phyloP scores from a whole-genome alignment of 2,797 vertebrate genomes.

The Ispidina lecontei region DNA sequence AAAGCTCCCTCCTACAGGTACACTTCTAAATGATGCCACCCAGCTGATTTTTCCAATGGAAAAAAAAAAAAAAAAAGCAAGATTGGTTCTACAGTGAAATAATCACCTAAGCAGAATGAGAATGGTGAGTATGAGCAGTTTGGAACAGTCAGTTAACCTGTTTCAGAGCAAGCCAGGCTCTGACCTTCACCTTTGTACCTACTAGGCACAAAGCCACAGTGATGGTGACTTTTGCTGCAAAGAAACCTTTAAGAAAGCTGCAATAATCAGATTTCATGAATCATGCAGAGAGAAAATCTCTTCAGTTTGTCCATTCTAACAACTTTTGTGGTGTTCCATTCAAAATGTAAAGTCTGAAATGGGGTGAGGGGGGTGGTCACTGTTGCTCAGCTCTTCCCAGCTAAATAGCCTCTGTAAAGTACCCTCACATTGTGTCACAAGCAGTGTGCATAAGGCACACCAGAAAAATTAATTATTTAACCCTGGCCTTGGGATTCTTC shows the following conservation, averaged over 20 bases:
- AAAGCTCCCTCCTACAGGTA: neutral
- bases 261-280: neutral
- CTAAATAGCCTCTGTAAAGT: neutral
- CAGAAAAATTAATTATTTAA: conserved; percentile 33
- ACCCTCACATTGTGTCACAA: neutral
- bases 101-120: neutral
- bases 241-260: conserved; percentile 10
- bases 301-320: neutral
- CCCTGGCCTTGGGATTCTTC: neutral
- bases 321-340: neutral
- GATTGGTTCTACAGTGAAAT: neutral
- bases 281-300: conserved; percentile 12
- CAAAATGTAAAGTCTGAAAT: neutral
- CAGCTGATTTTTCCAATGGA: neutral
- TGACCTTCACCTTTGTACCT: neutral
- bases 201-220: neutral
- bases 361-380: neutral
- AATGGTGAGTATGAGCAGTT: neutral
- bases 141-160: neutral
- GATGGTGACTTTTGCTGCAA: neutral
- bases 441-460: neutral
- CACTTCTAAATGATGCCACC: neutral
- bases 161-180: neutral
- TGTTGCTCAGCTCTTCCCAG: neutral
- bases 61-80: neutral